Percentiles rank a stretch among this genome's conserved stretches.
phyloP scores from a whole-genome alignment of 2,797 vertebrate species.

The Orientallactaga sibirica region DNA sequence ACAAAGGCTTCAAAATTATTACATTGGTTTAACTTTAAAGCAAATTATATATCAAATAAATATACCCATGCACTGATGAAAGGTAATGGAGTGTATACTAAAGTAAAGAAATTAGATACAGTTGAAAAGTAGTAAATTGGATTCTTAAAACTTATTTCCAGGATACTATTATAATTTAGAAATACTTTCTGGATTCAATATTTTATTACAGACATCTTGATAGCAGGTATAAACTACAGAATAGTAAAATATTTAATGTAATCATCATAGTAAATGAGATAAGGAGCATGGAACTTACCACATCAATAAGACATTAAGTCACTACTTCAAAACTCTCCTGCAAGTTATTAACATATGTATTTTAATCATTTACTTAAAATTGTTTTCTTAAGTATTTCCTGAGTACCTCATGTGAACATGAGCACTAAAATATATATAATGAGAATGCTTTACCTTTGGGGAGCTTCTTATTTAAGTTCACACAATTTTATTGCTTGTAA shows the following conservation, averaged over 20 bases:
- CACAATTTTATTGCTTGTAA: neutral
- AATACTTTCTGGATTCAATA: neutral
- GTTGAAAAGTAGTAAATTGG: neutral
- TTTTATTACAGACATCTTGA: neutral
- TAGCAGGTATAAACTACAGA: neutral
- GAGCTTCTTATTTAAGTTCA: neutral
- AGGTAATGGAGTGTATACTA: neutral
- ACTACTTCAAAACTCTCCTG: conserved; percentile 21
- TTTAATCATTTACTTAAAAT: conserved; percentile 30
- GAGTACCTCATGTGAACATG: neutral
- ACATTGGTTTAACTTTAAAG: neutral
- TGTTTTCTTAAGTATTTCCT: neutral
- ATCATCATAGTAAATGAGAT: conserved; percentile 2
- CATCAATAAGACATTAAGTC: neutral
- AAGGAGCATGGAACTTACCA: neutral
- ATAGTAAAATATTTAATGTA: neutral
- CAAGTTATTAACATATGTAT: neutral
- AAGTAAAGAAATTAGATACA: neutral
- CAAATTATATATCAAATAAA: neutral
- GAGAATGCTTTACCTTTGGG: neutral
- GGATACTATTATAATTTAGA: neutral
- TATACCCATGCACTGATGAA: neutral
- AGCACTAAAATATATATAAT: neutral
- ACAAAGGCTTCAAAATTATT: neutral
- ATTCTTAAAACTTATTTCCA: neutral